phyloP scores from a whole-genome alignment of 1,140 invertebrate species.

The Oscheius sp. region DNA sequence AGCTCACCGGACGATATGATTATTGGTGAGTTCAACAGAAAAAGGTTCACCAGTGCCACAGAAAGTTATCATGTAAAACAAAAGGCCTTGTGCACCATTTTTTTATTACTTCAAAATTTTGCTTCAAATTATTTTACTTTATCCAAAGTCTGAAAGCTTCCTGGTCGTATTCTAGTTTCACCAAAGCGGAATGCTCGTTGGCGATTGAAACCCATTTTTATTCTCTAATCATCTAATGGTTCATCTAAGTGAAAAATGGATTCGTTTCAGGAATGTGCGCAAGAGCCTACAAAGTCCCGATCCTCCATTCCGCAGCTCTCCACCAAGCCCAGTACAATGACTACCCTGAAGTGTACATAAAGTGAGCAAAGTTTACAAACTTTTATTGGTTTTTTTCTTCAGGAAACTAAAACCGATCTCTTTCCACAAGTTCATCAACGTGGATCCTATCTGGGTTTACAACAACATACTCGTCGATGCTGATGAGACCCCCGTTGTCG shows the following conservation, averaged over 20 bases:
- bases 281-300: not conserved
- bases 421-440: slow-evolving; percentile 25
- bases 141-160: not conserved
- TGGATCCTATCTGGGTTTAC: slow-evolving; percentile 8
- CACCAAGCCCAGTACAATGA: slow-evolving; percentile 23
- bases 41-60: not conserved
- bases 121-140: not conserved
- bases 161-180: not conserved
- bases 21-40: slow-evolving; percentile 2
- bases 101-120: not conserved
- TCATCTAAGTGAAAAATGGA: not conserved
- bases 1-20: slow-evolving; percentile 29
- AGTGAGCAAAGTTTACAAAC: not conserved
- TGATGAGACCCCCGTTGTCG: too few relatives aligned
- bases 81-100: too few relatives aligned
- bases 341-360: slow-evolving; percentile 14
- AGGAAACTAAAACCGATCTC: slow-evolving; percentile 7
- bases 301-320: not conserved
- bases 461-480: too few relatives aligned
- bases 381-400: not conserved
- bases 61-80: not conserved
- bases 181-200: not conserved
- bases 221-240: not conserved
- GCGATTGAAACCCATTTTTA: not conserved
- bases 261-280: not conserved